These are phyloP conservation scores for Agapornis canus DNA, from an alignment of 2,797 vertebrate species.

Conservation along the genomic window DNA sequence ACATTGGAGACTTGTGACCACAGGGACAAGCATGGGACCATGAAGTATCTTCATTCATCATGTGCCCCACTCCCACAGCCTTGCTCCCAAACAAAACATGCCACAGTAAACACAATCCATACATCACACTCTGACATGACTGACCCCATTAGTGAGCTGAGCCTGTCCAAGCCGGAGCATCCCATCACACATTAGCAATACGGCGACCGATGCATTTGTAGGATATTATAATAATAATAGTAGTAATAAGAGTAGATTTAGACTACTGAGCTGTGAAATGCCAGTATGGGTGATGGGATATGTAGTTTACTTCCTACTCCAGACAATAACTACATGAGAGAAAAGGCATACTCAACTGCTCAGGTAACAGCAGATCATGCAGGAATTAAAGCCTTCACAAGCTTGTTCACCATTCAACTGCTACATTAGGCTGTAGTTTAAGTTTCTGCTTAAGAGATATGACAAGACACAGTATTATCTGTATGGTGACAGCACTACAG, in stretches of 20 bases:
- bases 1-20: constrained; percentile 66
- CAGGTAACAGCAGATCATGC: neutral
- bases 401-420: neutral
- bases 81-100: constrained; percentile 82
- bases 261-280: neutral
- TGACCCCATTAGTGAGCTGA: constrained; percentile 69
- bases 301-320: neutral
- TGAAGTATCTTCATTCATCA: constrained; percentile 86
- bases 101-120: constrained; percentile 88
- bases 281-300: neutral
- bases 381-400: neutral
- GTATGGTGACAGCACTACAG: neutral
- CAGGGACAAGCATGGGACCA: constrained; percentile 79
- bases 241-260: neutral
- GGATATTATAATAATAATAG: neutral
- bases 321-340: neutral
- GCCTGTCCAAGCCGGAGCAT: constrained; percentile 17
- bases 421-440: neutral
- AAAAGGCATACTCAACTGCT: neutral
- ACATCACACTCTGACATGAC: constrained; percentile 77
- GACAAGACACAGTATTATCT: constrained; percentile 3
- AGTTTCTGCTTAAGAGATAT: constrained; percentile 1
- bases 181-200: constrained; percentile 47
- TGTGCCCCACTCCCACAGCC: constrained; percentile 76
- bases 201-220: neutral